phyloP scores from a whole-genome alignment of 2,888 invertebrate species.

The Acleris holmiana region DNA sequence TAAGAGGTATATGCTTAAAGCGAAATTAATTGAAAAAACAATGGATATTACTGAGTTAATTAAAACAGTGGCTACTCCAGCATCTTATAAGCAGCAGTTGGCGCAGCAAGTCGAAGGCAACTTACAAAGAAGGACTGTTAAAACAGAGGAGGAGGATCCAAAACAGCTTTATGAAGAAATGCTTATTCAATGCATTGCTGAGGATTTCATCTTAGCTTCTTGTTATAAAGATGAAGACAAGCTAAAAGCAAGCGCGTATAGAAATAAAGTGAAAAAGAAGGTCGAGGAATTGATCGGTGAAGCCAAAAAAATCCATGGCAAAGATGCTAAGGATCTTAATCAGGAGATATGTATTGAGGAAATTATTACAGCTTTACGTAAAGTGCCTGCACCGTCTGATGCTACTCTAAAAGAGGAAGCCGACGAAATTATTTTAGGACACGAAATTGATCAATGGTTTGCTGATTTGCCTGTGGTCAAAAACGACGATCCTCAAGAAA shows the following conservation, averaged over 20 bases:
- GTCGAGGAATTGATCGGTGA: conserved; percentile 51
- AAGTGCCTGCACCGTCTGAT: conserved; percentile 59
- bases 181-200: conserved; percentile 55
- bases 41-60: conserved; percentile 50
- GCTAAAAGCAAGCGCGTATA: conserved; percentile 55
- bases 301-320: conserved; percentile 51
- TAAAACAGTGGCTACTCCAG: conserved; percentile 42
- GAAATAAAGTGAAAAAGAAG: conserved; percentile 54
- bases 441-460: conserved; percentile 68
- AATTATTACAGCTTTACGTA: conserved; percentile 55
- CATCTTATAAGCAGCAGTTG: conserved; percentile 58
- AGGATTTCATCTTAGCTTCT: conserved; percentile 57
- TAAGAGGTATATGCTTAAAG: conserved; percentile 54
- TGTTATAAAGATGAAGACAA: conserved; percentile 56
- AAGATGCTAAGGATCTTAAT: conserved; percentile 49
- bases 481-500: conserved; percentile 44
- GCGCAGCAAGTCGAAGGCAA: conserved; percentile 51
- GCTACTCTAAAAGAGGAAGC: conserved; percentile 60
- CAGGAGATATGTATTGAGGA: conserved; percentile 48
- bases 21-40: conserved; percentile 58
- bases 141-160: conserved; percentile 39
- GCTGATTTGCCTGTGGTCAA: conserved; percentile 54
- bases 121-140: conserved; percentile 44
- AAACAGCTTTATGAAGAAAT: conserved; percentile 53
- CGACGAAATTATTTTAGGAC: conserved; percentile 58